phyloP scores from a whole-genome alignment of 2,797 vertebrate species.

The Gephyroberyx darwinii region DNA sequence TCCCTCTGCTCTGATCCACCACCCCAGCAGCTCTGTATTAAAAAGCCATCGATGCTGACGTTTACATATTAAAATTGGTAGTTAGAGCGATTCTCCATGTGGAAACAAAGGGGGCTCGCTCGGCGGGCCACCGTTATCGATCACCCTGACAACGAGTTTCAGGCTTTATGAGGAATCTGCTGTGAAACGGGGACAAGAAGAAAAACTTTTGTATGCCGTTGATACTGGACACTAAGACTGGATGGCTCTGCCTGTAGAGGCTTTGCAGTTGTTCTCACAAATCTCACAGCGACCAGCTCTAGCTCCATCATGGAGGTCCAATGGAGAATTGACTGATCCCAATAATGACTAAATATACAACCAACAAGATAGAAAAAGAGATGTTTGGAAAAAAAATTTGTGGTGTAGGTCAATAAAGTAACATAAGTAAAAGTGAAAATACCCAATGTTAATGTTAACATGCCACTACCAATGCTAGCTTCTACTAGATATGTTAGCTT shows the following conservation, averaged over 20 bases:
- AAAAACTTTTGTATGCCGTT: constrained; percentile 31
- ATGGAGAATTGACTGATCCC: too few species aligned
- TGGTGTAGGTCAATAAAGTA: too few species aligned
- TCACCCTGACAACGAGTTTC: constrained; percentile 64
- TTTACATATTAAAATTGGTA: constrained; percentile 79
- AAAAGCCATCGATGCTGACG: constrained; percentile 76
- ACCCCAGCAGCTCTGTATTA: constrained; percentile 73
- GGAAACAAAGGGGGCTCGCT: constrained; percentile 70
- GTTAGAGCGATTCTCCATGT: constrained; percentile 69
- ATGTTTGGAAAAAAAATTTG: too few species aligned
- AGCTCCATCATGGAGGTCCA: too few species aligned
- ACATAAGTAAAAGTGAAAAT: too few species aligned
- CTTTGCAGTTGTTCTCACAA: background rate
- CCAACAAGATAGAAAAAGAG: too few species aligned
- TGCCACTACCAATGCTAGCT: too few species aligned
- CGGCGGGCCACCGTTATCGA: constrained; percentile 59
- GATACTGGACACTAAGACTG: background rate
- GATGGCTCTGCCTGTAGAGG: background rate
- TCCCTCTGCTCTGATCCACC: constrained; percentile 66
- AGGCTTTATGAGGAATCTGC: constrained; percentile 17
- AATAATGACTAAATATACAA: too few species aligned
- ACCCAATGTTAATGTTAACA: too few species aligned
- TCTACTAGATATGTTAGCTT: too few species aligned
- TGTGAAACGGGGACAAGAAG: constrained; percentile 33
- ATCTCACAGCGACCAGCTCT: background rate